A percentile compares a stretch with the other conserved stretches of the same genome.
Conservation (phyloP, 2,888 invertebrate genomes). For the Nomada fucata region DNA sequence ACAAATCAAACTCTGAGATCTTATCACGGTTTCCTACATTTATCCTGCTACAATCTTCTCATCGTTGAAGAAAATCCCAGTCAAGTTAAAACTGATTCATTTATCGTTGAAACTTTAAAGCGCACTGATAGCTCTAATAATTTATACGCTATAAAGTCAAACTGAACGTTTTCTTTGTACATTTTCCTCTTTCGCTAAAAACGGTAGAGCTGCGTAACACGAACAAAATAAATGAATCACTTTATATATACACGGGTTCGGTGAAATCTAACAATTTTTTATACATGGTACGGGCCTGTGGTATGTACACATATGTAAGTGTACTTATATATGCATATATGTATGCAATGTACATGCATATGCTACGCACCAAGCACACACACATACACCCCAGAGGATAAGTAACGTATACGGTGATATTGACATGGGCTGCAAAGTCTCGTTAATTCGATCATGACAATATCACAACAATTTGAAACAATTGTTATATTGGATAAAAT, state of each 20-base stretch:
- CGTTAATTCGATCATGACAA: slow-evolving; percentile 36
- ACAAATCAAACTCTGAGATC: neutral
- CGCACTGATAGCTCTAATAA: neutral
- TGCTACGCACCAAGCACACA: neutral
- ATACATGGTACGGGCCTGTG: slow-evolving; percentile 16
- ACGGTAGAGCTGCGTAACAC: neutral
- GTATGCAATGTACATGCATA: neutral
- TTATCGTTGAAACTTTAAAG: neutral
- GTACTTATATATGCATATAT: neutral
- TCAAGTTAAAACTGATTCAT: neutral
- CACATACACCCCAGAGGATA: neutral
- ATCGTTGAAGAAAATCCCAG: neutral
- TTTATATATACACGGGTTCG: slow-evolving; percentile 19
- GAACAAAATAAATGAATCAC: slow-evolving; percentile 29
- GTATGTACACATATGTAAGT: slow-evolving; percentile 46
- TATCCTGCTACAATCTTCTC: neutral
- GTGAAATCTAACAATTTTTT: slow-evolving; percentile 52
- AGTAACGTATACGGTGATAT: slow-evolving; percentile 38
- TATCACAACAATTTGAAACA: neutral
- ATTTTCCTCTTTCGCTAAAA: neutral
- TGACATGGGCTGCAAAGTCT: slow-evolving; percentile 31
- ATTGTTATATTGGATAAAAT: slow-evolving; percentile 3
- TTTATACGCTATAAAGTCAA: neutral
- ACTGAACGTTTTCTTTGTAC: slow-evolving; percentile 5
- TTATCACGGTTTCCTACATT: slow-evolving; percentile 2